A percentile compares a stretch with the other conserved stretches of the same genome.
phyloP scores from a whole-genome alignment of 2,888 invertebrate genomes.

The Torymus texanus region DNA sequence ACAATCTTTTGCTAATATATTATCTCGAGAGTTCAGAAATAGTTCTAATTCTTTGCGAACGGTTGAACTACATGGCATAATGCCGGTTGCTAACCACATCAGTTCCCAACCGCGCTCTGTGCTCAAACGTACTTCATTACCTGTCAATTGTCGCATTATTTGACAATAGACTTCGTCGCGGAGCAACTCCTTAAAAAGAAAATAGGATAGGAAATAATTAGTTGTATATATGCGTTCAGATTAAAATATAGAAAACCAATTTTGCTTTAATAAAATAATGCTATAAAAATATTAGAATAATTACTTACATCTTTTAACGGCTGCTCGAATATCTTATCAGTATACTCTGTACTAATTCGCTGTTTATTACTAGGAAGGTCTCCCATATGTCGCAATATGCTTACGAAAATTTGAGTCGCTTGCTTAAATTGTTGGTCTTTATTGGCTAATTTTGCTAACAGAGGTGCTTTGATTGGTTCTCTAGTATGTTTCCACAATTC shows the following conservation, averaged over 20 bases:
- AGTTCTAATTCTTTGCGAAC: slow-evolving; percentile 86
- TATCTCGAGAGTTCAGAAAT: slow-evolving; percentile 84
- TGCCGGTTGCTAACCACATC: slow-evolving; percentile 92
- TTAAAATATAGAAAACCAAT: no score
- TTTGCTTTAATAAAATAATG: no score
- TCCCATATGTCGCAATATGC: slow-evolving; percentile 91
- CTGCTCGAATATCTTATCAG: slow-evolving; percentile 90
- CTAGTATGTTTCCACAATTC: slow-evolving; percentile 90
- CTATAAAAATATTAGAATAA: not conserved
- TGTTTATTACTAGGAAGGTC: slow-evolving; percentile 90
- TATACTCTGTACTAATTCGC: slow-evolving; percentile 87
- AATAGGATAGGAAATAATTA: no score
- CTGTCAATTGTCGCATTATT: slow-evolving; percentile 94
- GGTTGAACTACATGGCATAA: slow-evolving; percentile 86
- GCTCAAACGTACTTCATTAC: slow-evolving; percentile 88
- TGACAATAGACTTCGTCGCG: slow-evolving; percentile 96
- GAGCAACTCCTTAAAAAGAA: slow-evolving; percentile 79
- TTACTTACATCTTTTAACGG: slow-evolving; percentile 81
- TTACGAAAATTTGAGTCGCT: slow-evolving; percentile 85
- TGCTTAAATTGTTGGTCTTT: slow-evolving; percentile 84
- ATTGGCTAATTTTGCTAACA: slow-evolving; percentile 84
- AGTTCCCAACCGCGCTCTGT: slow-evolving; percentile 97
- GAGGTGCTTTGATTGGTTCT: slow-evolving; percentile 88
- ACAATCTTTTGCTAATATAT: slow-evolving; percentile 88
- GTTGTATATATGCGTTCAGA: no score